These are phyloP conservation scores for Orussus abietinus DNA, from an alignment of 1,140 invertebrate genomes.

Conservation along the genomic window DNA sequence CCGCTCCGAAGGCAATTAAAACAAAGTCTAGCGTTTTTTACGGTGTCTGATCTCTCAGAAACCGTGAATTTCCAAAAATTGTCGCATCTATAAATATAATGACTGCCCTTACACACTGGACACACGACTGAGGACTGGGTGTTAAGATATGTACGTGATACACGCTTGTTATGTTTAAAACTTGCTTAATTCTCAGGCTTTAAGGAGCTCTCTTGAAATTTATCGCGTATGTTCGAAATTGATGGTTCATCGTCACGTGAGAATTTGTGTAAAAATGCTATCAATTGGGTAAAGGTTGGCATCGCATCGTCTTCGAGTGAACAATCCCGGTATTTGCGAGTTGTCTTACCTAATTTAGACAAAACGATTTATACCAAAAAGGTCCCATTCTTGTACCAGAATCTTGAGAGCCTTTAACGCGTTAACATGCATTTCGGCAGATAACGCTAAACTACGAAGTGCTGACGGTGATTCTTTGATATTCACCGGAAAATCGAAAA, in stretches of 20 bases:
- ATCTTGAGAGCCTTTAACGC: conserved; percentile 17
- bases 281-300: conserved; percentile 7
- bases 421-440: conserved; percentile 18
- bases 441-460: conserved; percentile 22
- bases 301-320: conserved; percentile 4
- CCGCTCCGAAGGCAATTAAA: conserved; percentile 22
- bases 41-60: conserved; percentile 4
- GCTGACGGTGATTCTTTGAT: conserved; percentile 16
- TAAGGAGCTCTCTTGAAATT: conserved; percentile 7
- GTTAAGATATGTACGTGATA: too few species aligned
- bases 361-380: conserved; percentile 20
- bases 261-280: conserved; percentile 8
- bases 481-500: conserved; percentile 11
- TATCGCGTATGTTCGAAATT: too few species aligned
- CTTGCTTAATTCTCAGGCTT: conserved; percentile 10
- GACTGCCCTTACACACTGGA: conserved; percentile 12
- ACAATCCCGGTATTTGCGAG: conserved; percentile 18
- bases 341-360: conserved; percentile 14
- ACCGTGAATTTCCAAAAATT: conserved; percentile 11
- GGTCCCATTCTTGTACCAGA: conserved; percentile 23
- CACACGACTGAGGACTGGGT: conserved; percentile 14
- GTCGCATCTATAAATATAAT: conserved; percentile 14
- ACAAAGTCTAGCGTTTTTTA: conserved; percentile 20
- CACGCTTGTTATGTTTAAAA: too few species aligned
- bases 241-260: conserved; percentile 4